Base-by-base conservation (phyloP, 1,140 invertebrate genomes). In the Wiebesia pumilae region DNA sequence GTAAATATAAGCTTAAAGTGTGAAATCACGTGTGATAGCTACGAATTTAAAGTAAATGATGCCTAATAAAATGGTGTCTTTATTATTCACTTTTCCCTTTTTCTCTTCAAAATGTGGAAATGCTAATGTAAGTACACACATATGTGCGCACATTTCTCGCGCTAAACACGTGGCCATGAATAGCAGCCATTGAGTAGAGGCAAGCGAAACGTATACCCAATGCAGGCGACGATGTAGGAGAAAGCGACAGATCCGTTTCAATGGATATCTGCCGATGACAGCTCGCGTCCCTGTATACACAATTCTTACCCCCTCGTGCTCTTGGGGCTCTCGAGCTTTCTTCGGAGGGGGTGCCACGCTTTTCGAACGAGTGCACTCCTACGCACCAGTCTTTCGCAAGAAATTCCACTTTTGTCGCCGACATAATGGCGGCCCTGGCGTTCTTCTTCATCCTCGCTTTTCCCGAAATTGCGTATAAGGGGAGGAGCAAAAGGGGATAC, bases 261-360 rank as follows among this genome's bases (percentile, higher is more conserved):
- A 91, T 90, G 90, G 89, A 89, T 91, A 88, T 91, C 90, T 91
- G 90, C 87, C 75, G 87, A 75, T 88, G 90, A 90, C 90, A 91
- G 90, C 77, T 82, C 69, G 35, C 67, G 86, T 87, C 88, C 86
- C 54, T 82, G 43, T 51, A 83, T 12, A 35, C 73, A 40, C 77
- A 30, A 65, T 65, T 65, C 62, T n/a, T 27, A 65, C 3, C 62
- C 62, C 62, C 62, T 65, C 3, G 27, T 65, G 54, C 2, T 58
- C 43, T 47, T 12, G 43, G n/a, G 43, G 43, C 43, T 47, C 43
- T 47, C 12, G 12, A 12, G 12, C 4, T 58, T 58, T 24, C 21
- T 58, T 24, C 2, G 54, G 71, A 40, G 84, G 75, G 73, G 81
- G 71, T 73, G 73, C 73, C 35, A 51, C 47, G 88, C 73, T 80